A percentile compares a stretch with the other conserved stretches of the same genome.
Evolutionary conservation across 2,888 invertebrate genomes (phyloP).

Genomic region (Zaprionus bogoriensis): DNA sequence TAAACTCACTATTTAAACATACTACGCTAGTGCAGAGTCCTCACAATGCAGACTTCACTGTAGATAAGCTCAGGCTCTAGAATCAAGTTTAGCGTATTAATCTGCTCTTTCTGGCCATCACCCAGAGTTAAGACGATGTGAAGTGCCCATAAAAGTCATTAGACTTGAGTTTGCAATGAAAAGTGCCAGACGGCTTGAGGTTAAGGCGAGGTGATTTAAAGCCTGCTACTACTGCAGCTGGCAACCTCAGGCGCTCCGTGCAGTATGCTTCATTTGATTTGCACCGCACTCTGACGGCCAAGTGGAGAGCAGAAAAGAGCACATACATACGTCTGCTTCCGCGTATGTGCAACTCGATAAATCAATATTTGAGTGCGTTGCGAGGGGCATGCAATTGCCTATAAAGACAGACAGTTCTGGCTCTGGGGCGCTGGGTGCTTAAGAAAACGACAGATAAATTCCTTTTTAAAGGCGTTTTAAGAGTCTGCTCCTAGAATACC

Average conservation of each 20-base stretch:
- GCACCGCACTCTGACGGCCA: conserved; percentile 31
- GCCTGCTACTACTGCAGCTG: conserved; percentile 16
- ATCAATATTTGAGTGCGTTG: conserved; percentile 64
- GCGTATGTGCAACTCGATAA: conserved; percentile 68
- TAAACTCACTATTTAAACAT: no score
- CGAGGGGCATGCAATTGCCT: conserved; percentile 55
- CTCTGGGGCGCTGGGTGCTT: conserved; percentile 41
- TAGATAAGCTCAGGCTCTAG: no score
- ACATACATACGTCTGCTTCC: conserved; percentile 5
- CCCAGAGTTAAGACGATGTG: neutral
- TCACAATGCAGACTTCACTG: no score
- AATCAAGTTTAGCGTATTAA: no score
- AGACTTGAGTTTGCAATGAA: conserved; percentile 22
- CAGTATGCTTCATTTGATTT: conserved; percentile 41
- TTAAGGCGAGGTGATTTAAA: conserved; percentile 53
- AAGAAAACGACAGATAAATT: conserved; percentile 71
- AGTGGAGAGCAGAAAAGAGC: no score
- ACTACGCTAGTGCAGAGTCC: no score
- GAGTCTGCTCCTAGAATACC: conserved; percentile 14
- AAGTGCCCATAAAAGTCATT: conserved; percentile 66
- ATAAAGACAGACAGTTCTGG: no score
- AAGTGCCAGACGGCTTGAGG: conserved; percentile 41
- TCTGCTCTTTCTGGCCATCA: no score
- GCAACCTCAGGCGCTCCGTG: neutral
- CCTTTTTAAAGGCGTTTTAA: conserved; percentile 53